Evolutionary conservation across 2,797 vertebrate species (phyloP), one percentile per base, ranked within the genome.

Genomic region (Platyrinchus mystaceus): DNA sequence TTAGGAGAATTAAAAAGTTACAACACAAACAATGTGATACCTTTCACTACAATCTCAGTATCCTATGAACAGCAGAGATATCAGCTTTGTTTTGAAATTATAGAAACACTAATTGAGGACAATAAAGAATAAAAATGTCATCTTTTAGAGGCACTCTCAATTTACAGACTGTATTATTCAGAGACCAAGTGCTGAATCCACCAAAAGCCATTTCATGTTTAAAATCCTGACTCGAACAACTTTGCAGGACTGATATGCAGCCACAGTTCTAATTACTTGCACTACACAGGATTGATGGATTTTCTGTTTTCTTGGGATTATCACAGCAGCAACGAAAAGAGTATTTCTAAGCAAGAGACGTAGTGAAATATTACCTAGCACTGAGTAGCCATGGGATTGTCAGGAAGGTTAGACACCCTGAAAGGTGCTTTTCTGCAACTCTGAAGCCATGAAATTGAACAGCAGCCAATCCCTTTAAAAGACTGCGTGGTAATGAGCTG

Each of bases 71-170:
- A 79, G 86, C 44, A 92, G 43, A 90, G 82, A 71, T 71, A 63
- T 71, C 78, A 66, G 83, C 59, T 84, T 81, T 83, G 80, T 52
- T 95, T 91, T 77, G 92, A 93, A 96, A 94, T 93, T 90, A 85
- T 58, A 34, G 76, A 32, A 73, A 84, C 37, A 36, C 44, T 94
- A 88, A 89, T n/a, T 87, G 89, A 94, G 93, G 84, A 79, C 34
- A 85, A 46, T 77, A 62, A 90, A 85, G 77, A 90, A 87, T 67
- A 46, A 87, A 86, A 84, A 66, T 36, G 13, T 49, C 55, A 41
- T 79, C 66, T 96, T 91, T 90, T 73, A 74, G 91, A 95, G n/a
- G n/a, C 59, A 70, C 43, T 87, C 87, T 60, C 32, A 41, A 2
- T 85, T 94, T 96, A 69, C 83, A 70, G 74, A 47, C 66, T 86